Conservation (phyloP, 2,797 vertebrate genomes). For the Sylvilagus floridanus region DNA sequence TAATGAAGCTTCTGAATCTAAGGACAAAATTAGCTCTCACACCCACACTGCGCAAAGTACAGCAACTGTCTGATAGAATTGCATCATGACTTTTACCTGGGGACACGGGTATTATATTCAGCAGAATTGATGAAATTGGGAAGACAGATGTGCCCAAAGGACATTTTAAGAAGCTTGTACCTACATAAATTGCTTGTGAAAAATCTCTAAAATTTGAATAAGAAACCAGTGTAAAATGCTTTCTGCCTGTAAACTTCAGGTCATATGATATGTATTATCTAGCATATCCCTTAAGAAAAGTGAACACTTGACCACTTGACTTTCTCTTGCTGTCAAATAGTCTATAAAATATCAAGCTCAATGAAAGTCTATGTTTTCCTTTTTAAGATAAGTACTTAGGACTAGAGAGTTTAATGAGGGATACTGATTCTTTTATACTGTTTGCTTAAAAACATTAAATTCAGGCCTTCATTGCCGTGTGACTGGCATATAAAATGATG, state of each 20-base stretch:
- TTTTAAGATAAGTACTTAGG: not conserved
- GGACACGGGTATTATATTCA: conserved; percentile 86
- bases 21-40: conserved; percentile 90
- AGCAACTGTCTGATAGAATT: conserved; percentile 89
- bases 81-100: conserved; percentile 89
- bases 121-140: conserved; percentile 87
- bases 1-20: conserved; percentile 91
- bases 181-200: conserved; percentile 85
- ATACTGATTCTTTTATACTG: conserved; percentile 10
- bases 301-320: conserved; percentile 44
- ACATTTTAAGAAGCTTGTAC: conserved; percentile 89
- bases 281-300: conserved; percentile 55
- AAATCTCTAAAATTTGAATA: conserved; percentile 86
- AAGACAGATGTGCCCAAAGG: conserved; percentile 87
- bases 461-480: not conserved
- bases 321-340: conserved; percentile 40
- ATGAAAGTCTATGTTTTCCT: not conserved
- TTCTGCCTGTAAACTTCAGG: conserved; percentile 74
- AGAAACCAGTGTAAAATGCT: conserved; percentile 82
- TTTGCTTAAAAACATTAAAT: conserved; percentile 61
- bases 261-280: conserved; percentile 59
- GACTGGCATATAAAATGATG: not conserved
- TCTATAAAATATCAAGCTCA: conserved; percentile 29
- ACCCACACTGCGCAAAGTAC: conserved; percentile 88
- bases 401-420: not conserved